These are phyloP conservation scores for Montifringilla adamsi DNA, from an alignment of 2,113 vertebrate species.

Conservation along the genomic window DNA sequence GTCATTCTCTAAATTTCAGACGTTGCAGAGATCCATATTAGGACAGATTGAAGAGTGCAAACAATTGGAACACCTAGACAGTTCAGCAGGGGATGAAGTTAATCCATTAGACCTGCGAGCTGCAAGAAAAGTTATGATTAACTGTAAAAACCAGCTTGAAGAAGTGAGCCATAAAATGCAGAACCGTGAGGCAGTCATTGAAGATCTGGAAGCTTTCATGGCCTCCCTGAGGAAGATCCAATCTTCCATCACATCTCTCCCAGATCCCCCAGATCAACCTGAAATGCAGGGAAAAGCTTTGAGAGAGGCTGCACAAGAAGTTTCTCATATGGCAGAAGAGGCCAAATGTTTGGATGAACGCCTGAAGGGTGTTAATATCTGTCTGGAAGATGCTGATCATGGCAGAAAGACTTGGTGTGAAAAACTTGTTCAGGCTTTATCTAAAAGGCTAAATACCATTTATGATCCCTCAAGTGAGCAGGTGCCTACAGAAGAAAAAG, in stretches of 20 bases:
- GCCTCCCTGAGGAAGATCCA: slow-evolving; percentile 77
- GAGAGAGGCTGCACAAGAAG: slow-evolving; percentile 64
- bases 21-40: slow-evolving; percentile 51
- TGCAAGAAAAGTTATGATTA: slow-evolving; percentile 69
- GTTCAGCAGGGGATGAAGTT: slow-evolving; percentile 63
- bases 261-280: slow-evolving; percentile 11
- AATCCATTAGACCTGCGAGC: slow-evolving; percentile 78
- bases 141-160: slow-evolving; percentile 79
- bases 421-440: slow-evolving; percentile 76
- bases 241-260: slow-evolving; percentile 57
- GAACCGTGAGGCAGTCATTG: slow-evolving; percentile 74
- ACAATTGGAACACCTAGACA: slow-evolving; percentile 69
- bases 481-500: slow-evolving; percentile 60
- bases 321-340: slow-evolving; percentile 75
- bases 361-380: slow-evolving; percentile 75
- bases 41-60: slow-evolving; percentile 80
- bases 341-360: slow-evolving; percentile 81
- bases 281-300: slow-evolving; percentile 47
- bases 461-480: slow-evolving; percentile 35
- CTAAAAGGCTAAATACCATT: slow-evolving; percentile 44
- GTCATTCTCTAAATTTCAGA: slow-evolving; percentile 56
- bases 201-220: slow-evolving; percentile 83
- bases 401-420: slow-evolving; percentile 74
- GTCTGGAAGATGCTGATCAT: slow-evolving; percentile 67
- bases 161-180: slow-evolving; percentile 76